Percentiles rank a stretch among this genome's conserved stretches.
Evolutionary conservation across 2,113 vertebrate genomes (phyloP).

Genomic region (Dasyornis broadbenti): DNA sequence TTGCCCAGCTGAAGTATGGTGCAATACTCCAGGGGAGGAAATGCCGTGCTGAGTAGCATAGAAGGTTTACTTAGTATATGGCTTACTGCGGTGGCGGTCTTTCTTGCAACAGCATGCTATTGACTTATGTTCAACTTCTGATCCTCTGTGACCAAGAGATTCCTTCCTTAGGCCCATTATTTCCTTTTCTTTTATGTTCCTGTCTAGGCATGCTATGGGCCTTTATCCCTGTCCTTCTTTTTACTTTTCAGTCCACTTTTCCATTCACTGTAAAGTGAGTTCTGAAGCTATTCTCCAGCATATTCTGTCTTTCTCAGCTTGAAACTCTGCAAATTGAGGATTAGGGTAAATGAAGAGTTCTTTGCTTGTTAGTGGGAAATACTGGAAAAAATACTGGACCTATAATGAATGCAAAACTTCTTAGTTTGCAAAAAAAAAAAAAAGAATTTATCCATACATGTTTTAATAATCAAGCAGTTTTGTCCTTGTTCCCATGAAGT

Average conservation of each 20-base stretch:
- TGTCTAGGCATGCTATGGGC: not conserved
- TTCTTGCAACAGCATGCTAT: not conserved
- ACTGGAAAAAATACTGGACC: not conserved
- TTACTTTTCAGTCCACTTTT: conserved; percentile 7
- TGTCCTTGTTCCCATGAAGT: not conserved
- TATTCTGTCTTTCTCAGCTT: conserved; percentile 20
- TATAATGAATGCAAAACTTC: not conserved
- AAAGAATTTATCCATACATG: not conserved
- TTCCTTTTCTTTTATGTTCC: conserved; percentile 3
- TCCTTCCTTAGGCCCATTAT: conserved; percentile 26
- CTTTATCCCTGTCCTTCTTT: not conserved
- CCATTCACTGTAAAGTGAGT: not conserved
- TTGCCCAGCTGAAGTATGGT: not conserved
- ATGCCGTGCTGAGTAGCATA: not conserved
- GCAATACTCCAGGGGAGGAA: not conserved
- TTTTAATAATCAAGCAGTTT: not conserved
- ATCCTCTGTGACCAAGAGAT: not conserved
- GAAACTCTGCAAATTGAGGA: conserved; percentile 1
- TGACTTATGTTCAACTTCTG: conserved; percentile 21
- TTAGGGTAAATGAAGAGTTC: conserved; percentile 3
- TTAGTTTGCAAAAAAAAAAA: not conserved
- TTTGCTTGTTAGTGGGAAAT: conserved; percentile 6
- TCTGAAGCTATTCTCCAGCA: conserved; percentile 6
- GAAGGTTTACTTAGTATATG: not conserved
- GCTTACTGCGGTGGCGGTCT: not conserved